A percentile compares a stretch with the other conserved stretches of the same genome.
Evolutionary conservation across 2,797 vertebrate species (phyloP).

Genomic region (Hypotaenidia philippensis): DNA sequence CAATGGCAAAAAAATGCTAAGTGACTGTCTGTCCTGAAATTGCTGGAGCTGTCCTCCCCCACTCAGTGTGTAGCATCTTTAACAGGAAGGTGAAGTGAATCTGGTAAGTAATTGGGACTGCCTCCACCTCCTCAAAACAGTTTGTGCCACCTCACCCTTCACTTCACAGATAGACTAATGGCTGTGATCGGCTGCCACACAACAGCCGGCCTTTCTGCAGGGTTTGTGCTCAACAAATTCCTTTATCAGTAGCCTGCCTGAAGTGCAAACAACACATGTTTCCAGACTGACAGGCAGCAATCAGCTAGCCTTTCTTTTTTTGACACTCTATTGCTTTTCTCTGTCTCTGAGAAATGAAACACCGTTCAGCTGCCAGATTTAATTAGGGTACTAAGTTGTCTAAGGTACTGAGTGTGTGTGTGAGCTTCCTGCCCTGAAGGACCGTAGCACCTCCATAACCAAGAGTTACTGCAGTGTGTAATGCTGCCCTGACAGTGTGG

Average conservation of each 20-base stretch:
- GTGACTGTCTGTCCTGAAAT: not conserved
- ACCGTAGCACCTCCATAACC: not conserved
- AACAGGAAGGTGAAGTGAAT: not conserved
- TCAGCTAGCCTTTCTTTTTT: not conserved
- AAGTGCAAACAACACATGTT: not conserved
- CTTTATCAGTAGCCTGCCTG: not conserved
- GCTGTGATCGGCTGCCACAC: not conserved
- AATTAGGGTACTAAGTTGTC: not conserved
- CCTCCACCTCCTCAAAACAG: not conserved
- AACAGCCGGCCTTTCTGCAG: not conserved
- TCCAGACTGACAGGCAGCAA: not conserved
- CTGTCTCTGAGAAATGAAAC: not conserved
- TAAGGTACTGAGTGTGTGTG: fast-evolving
- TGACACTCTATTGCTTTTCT: not conserved
- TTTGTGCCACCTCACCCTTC: not conserved
- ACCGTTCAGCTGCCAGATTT: not conserved
- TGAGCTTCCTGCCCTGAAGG: not conserved
- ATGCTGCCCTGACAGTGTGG: not conserved
- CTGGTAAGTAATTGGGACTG: not conserved
- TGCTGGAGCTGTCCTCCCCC: not conserved
- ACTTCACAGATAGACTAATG: not conserved
- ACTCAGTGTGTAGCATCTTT: not conserved
- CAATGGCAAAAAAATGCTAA: not conserved
- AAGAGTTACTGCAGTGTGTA: fast-evolving
- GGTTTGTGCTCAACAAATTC: not conserved